phyloP scores from a whole-genome alignment of 2,888 invertebrate species.

The Idaea aversata region DNA sequence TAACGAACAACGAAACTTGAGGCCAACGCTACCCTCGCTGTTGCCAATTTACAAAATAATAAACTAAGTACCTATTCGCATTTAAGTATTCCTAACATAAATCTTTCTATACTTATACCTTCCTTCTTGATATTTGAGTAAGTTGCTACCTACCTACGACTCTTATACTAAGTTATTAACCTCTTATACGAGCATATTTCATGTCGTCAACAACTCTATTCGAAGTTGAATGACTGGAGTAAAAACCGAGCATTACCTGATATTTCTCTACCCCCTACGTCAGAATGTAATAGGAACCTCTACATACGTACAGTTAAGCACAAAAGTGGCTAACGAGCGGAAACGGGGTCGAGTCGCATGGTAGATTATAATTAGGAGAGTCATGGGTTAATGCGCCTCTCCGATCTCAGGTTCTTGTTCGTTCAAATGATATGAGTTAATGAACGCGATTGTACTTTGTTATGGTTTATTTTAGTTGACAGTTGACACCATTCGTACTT shows the following conservation, averaged over 20 bases:
- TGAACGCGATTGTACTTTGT: not conserved
- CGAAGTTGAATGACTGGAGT: not conserved
- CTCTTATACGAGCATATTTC: not conserved
- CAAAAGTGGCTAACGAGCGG: constrained; percentile 27
- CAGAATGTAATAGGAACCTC: not conserved
- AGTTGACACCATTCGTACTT: no score
- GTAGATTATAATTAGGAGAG: constrained; percentile 30
- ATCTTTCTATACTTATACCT: no score
- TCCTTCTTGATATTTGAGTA: no score
- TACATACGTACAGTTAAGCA: constrained; percentile 5
- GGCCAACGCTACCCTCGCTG: no score
- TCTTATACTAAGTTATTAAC: not conserved
- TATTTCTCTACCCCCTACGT: not conserved
- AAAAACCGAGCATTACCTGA: not conserved
- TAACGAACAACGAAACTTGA: no score
- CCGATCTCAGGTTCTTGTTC: not conserved
- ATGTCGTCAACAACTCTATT: constrained; percentile 3
- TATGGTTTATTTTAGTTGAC: not conserved
- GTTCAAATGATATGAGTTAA: not conserved
- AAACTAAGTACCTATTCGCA: no score
- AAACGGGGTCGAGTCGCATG: constrained; percentile 27
- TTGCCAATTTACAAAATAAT: no score
- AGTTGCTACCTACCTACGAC: not conserved
- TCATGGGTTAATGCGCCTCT: constrained; percentile 11
- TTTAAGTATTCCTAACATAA: no score